Evolutionary conservation across 1,140 invertebrate genomes (phyloP).

Genomic region (Cotesia typhae): DNA sequence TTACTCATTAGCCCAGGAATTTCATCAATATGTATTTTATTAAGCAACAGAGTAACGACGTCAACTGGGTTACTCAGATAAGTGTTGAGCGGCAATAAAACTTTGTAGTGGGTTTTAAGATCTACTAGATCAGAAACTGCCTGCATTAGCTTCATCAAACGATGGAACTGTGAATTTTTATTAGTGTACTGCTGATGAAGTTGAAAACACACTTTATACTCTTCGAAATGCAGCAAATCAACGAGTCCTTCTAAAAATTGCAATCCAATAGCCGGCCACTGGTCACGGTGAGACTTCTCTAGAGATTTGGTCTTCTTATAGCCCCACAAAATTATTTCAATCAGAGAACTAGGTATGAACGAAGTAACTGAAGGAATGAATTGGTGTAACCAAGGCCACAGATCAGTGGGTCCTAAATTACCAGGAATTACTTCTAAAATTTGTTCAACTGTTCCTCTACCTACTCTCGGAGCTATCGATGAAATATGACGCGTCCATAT

Average conservation of each 20-base stretch:
- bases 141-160: conserved; percentile 45
- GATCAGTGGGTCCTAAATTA: conserved; percentile 29
- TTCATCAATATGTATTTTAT: conserved; percentile 49
- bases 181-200: conserved; percentile 44
- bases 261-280: conserved; percentile 55
- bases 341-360: conserved; percentile 46
- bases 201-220: conserved; percentile 36
- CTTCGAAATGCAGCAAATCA: conserved; percentile 47
- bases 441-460: conserved; percentile 38
- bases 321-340: conserved; percentile 52
- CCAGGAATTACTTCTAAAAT: conserved; percentile 49
- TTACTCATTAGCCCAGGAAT: conserved; percentile 48
- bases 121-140: conserved; percentile 50
- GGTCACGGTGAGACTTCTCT: conserved; percentile 45
- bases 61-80: conserved; percentile 51
- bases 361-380: conserved; percentile 54
- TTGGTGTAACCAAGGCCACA: conserved; percentile 56
- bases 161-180: conserved; percentile 45
- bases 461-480: conserved; percentile 42
- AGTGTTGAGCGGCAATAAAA: conserved; percentile 48
- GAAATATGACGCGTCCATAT: conserved; percentile 55
- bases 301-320: conserved; percentile 49
- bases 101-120: conserved; percentile 51
- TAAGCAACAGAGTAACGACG: conserved; percentile 49
- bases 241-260: conserved; percentile 51